A percentile compares a stretch with the other conserved stretches of the same genome.
phyloP scores from a whole-genome alignment of 2,888 invertebrate species.

The Pyrocoelia pectoralis region DNA sequence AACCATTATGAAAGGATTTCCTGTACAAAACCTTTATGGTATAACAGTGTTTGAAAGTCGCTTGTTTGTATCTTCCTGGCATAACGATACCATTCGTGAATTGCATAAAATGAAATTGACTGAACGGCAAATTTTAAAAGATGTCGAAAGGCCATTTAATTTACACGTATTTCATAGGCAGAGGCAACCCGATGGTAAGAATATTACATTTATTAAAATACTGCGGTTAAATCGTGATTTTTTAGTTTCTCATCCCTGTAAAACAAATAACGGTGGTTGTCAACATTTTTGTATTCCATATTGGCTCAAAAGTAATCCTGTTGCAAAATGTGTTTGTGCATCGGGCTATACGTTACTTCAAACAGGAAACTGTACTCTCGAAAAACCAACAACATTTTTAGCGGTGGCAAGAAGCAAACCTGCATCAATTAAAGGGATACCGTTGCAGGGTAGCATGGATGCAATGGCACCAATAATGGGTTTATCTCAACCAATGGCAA shows the following conservation, averaged over 20 bases:
- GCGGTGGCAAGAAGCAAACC: slow-evolving; percentile 72
- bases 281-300: slow-evolving; percentile 78
- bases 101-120: slow-evolving; percentile 67
- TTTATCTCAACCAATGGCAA: slow-evolving; percentile 69
- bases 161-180: slow-evolving; percentile 79
- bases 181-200: slow-evolving; percentile 75
- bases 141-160: slow-evolving; percentile 69
- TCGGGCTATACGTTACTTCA: slow-evolving; percentile 72
- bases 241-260: slow-evolving; percentile 74
- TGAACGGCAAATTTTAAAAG: slow-evolving; percentile 60
- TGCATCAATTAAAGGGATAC: slow-evolving; percentile 75
- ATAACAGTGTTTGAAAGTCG: slow-evolving; percentile 77
- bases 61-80: slow-evolving; percentile 78
- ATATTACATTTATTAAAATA: slow-evolving; percentile 19
- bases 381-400: slow-evolving; percentile 69
- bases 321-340: slow-evolving; percentile 74
- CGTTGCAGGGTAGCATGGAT: slow-evolving; percentile 60
- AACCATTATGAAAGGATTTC: slow-evolving; percentile 63
- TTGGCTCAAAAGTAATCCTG: slow-evolving; percentile 64
- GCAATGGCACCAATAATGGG: slow-evolving; percentile 76
- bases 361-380: slow-evolving; percentile 66
- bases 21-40: slow-evolving; percentile 73
- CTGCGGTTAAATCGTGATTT: slow-evolving; percentile 22
- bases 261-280: slow-evolving; percentile 72
- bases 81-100: slow-evolving; percentile 69